Evolutionary conservation across 2,113 vertebrate genomes (phyloP), one percentile per base, ranked within the genome.

Genomic region (Scatophagus argus): DNA sequence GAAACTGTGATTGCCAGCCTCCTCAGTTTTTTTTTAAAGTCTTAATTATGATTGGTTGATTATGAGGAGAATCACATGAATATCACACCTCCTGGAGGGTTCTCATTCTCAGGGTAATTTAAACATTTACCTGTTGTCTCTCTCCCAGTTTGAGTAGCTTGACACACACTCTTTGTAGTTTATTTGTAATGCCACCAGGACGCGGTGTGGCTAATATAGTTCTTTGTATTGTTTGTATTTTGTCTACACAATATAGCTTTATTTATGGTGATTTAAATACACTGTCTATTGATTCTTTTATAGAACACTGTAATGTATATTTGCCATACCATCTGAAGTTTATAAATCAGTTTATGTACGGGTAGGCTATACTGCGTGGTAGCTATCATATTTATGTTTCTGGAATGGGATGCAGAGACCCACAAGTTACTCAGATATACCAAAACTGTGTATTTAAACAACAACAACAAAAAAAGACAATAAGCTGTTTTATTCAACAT

Each of bases 291-390:
- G 29, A 88, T 61, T 79, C 55, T 89, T 89, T 82, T 81, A 74
- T 79, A 74, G 70, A 89, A 92, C 93, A 93, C 91, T 92, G 91
- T 91, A 84, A 80, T 89, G 88, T 87, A 80, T 79, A 85, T 85
- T 90, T 91, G 87, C 89, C 88, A 92, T 88, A 76, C 77, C 68
- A 70, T 82, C 74, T 74, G 52, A 81, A 29, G 79, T 73, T 61
- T 70, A 75, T 80, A 58, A 79, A 83, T 84, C 84, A 83, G 74
- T 82, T 78, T 52, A 76, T 87, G 79, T 93, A 91, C 88, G 92
- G 91, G 93, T 94, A 89, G 88, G 81, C 83, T 82, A 74, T 73
- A 64, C 89, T 79, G 80, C 83, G 79, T 73, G 85, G 77, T 88
- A 89, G 83, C 84, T 86, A 78, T 83, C 73, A 80, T 92, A 90